Conservation (phyloP, 1,140 invertebrate species). For the Pinna nobilis region DNA sequence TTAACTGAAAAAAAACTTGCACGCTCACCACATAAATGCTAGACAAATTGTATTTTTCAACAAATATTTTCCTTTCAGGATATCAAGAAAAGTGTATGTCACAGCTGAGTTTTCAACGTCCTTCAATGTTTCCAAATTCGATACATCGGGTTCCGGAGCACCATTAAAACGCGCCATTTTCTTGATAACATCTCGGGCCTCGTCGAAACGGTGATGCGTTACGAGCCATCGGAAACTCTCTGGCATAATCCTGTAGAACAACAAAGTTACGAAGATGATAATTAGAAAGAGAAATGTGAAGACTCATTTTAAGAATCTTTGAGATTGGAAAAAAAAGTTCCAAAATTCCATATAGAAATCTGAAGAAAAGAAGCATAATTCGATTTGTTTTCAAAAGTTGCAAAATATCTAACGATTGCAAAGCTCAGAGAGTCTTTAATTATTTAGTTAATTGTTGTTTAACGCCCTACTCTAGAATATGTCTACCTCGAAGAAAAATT, state of each 20-base stretch:
- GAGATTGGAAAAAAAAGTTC: background rate
- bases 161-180: slow-evolving; percentile 30
- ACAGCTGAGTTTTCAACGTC: background rate
- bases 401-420: too few species aligned
- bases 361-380: background rate
- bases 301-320: background rate
- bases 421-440: too few species aligned
- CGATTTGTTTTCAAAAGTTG: background rate
- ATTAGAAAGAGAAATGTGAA: background rate
- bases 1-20: too few species aligned
- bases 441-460: too few species aligned
- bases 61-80: background rate
- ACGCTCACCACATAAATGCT: too few species aligned
- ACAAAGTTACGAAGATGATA: background rate
- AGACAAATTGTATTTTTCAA: background rate
- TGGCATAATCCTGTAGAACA: slow-evolving; percentile 34
- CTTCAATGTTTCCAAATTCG: background rate
- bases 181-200: slow-evolving; percentile 23
- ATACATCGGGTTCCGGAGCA: slow-evolving; percentile 17
- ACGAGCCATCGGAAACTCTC: slow-evolving; percentile 43
- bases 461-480: too few species aligned
- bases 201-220: slow-evolving; percentile 2
- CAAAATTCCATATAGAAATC: background rate
- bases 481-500: background rate
- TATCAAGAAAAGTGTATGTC: slow-evolving; percentile 16